Conservation (phyloP, 2,888 invertebrate species). For the Drosophila prostipennis region DNA sequence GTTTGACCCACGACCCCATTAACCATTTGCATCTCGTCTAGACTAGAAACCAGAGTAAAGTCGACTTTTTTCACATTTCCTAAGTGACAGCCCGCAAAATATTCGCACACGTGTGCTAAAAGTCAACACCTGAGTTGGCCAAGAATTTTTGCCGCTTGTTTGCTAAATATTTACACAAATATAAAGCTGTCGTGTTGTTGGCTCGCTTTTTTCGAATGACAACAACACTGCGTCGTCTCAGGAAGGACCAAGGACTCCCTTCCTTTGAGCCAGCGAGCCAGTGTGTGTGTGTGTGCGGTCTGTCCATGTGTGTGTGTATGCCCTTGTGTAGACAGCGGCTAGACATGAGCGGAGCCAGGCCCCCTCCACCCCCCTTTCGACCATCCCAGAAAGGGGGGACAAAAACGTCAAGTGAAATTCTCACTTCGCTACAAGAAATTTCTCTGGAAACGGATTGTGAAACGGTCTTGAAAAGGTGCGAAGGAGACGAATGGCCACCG, state of each 20-base stretch:
- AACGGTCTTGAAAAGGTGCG: conserved; percentile 1
- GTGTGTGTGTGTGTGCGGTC: conserved; percentile 4
- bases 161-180: conserved; percentile 70
- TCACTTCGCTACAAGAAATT: conserved; percentile 26
- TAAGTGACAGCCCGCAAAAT: conserved; percentile 37
- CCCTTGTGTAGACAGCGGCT: conserved; percentile 58
- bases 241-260: conserved; percentile 38
- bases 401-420: conserved; percentile 21
- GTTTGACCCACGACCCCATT: conserved; percentile 27
- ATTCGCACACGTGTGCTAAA: conserved; percentile 55
- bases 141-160: conserved; percentile 26
- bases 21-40: conserved; percentile 37
- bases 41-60: conserved; percentile 28
- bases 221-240: conserved; percentile 32
- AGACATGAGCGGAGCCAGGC: conserved; percentile 45
- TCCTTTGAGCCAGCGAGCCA: background rate
- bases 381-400: background rate
- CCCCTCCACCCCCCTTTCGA: conserved; percentile 15
- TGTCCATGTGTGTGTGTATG: conserved; percentile 6
- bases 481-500: conserved; percentile 17
- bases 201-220: conserved; percentile 9
- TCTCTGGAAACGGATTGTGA: conserved; percentile 18
- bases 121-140: conserved; percentile 12
- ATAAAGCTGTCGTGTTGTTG: conserved; percentile 47
- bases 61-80: background rate